Evolutionary conservation across 2,797 vertebrate genomes (phyloP).

Genomic region (Syndactyla subalaris): DNA sequence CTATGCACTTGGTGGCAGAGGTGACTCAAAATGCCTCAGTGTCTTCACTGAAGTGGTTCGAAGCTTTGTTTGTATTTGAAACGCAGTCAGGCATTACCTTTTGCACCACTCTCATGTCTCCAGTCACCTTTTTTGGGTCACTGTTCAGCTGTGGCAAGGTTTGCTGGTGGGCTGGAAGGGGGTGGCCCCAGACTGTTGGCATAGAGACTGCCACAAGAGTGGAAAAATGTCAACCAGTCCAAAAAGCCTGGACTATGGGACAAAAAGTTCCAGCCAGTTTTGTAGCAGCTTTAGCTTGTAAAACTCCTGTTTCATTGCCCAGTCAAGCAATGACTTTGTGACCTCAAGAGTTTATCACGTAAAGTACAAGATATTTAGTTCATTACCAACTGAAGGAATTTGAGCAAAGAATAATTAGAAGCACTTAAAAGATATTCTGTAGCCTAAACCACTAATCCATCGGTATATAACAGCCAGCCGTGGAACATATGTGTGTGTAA

Average conservation of each 20-base stretch:
- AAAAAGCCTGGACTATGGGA: neutral
- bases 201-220: neutral
- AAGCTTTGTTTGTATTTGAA: neutral
- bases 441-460: conserved; percentile 13
- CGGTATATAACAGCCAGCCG: conserved; percentile 76
- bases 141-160: neutral
- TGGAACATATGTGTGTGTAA: conserved; percentile 86
- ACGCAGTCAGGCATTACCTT: accelerated
- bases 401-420: conserved; percentile 62
- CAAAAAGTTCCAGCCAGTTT: neutral
- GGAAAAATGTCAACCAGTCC: neutral
- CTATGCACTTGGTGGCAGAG: neutral
- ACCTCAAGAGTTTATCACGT: neutral
- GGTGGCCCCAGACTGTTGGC: neutral
- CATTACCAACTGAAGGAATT: conserved; percentile 7
- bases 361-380: conserved; percentile 38
- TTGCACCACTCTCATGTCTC: accelerated
- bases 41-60: neutral
- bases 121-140: neutral
- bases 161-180: neutral
- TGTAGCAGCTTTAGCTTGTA: neutral
- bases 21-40: neutral
- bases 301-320: neutral
- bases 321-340: neutral
- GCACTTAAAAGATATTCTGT: conserved; percentile 19